Evolutionary conservation across 1,140 invertebrate genomes (phyloP), one percentile per base, ranked within the genome.

Genomic region (Apis laboriosa): DNA sequence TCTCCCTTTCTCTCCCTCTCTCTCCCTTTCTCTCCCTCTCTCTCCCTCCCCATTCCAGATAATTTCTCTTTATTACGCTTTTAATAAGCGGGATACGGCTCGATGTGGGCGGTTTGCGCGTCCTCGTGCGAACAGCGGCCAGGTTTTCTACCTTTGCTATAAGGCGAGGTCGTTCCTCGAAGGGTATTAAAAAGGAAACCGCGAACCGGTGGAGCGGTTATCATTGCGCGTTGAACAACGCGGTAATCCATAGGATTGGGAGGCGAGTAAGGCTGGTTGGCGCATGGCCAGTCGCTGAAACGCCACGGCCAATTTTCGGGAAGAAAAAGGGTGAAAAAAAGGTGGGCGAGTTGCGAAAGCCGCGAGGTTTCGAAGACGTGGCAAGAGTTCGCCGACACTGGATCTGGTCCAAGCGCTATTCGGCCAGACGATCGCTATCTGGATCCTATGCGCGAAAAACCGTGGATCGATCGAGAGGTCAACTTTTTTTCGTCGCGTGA

Each of bases 321-420:
- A 68, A 60, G 66, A 4, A 43, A 43, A 43, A 76, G 80, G 55
- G 19, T 19, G 81, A 64, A 85, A 77, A 56, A 82, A 77, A 72
- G 75, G 76, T 51, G 13, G 19, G 19, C 19, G 28, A 13, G 66
- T 53, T 56, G 67, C 24, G 73, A 79, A 71, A 87, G 66, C 21
- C 21, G 77, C 56, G 64, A 80, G 61, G 67, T 68, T 74, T 64
- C 71, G 55, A 43, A 43, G 34, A 43, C 34, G 76, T 24, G 72
- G 67, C 61, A 88, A 88, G 88, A 90, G 84, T 90, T 91, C 86
- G 85, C 83, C 77, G 87, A 84, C 75, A 87, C 88, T 92, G 91
- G 91, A 92, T 70, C 78, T 66, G 78, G 86, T 92, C 92, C 92
- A 92, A 92, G 90, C 66, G 77, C 78, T 76, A 80, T 68, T 72